phyloP scores from a whole-genome alignment of 2,113 vertebrate species.

The Rhinolophus sinicus region DNA sequence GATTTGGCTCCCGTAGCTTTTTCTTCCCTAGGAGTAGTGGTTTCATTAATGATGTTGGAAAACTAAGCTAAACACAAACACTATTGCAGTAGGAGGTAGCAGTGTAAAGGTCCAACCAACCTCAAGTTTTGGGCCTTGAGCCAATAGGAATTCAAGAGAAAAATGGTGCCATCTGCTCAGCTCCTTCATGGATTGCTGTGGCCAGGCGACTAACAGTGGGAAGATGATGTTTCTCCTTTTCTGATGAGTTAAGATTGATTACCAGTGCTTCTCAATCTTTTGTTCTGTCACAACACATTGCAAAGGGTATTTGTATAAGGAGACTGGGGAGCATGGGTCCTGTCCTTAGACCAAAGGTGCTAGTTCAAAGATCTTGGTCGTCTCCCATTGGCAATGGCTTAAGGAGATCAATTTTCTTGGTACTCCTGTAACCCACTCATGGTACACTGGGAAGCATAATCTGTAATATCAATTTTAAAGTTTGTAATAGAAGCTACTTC shows the following conservation, averaged over 20 bases:
- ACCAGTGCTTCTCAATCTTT: neutral
- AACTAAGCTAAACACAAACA: slow-evolving; percentile 69
- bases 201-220: neutral
- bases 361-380: neutral
- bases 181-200: neutral
- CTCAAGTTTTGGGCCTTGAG: neutral
- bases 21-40: neutral
- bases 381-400: neutral
- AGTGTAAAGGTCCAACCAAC: neutral
- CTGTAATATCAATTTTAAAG: neutral
- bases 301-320: neutral
- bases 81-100: slow-evolving; percentile 60
- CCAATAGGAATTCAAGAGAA: slow-evolving; percentile 42
- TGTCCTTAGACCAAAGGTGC: neutral
- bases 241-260: neutral
- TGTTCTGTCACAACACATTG: neutral
- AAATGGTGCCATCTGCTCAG: slow-evolving; percentile 14
- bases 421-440: neutral
- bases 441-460: neutral
- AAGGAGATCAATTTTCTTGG: neutral
- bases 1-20: slow-evolving; percentile 30
- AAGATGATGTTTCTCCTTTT: neutral
- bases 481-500: neutral
- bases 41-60: slow-evolving; percentile 77
- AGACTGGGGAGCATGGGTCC: neutral